Evolutionary conservation across 2,888 invertebrate species (phyloP).

Genomic region (Physocephala rufipes): DNA sequence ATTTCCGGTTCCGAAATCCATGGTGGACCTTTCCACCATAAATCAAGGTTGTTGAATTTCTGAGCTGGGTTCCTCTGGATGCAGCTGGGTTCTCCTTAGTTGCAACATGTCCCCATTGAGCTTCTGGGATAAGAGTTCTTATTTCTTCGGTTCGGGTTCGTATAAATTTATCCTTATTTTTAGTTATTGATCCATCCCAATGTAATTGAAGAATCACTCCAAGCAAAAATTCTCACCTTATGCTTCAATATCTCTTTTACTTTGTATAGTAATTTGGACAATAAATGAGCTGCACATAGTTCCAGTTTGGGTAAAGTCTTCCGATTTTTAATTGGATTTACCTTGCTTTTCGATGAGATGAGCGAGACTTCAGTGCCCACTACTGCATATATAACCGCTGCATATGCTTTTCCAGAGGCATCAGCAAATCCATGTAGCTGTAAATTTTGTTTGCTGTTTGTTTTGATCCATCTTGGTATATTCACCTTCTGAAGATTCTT

Average conservation of each 20-base stretch:
- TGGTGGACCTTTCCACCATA: constrained; percentile 20
- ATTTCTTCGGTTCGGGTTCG: constrained; percentile 24
- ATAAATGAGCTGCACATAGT: not conserved
- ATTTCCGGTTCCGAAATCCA: not conserved
- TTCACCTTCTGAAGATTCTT: constrained; percentile 1
- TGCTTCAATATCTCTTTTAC: constrained; percentile 1
- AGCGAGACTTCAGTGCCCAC: not conserved
- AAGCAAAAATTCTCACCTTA: not conserved
- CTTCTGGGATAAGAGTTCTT: constrained; percentile 8
- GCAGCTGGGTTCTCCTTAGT: constrained; percentile 1
- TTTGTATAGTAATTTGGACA: not conserved
- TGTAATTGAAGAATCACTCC: constrained; percentile 36
- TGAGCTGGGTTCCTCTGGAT: not conserved
- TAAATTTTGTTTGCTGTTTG: not conserved
- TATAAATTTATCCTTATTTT: constrained; percentile 34
- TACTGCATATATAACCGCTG: not conserved
- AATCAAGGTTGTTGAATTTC: constrained; percentile 8
- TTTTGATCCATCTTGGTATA: not conserved
- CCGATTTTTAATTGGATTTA: not conserved
- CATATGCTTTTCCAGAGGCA: not conserved
- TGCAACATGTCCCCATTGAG: not conserved
- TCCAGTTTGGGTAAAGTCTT: not conserved
- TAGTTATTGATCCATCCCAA: constrained; percentile 32
- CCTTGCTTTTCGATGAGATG: constrained; percentile 2
- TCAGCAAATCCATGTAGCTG: not conserved